Evolutionary conservation across 30 jellyfish, hydroid and myxozoan species (phyloP).

Genomic region (Turritopsis dohrnii): DNA sequence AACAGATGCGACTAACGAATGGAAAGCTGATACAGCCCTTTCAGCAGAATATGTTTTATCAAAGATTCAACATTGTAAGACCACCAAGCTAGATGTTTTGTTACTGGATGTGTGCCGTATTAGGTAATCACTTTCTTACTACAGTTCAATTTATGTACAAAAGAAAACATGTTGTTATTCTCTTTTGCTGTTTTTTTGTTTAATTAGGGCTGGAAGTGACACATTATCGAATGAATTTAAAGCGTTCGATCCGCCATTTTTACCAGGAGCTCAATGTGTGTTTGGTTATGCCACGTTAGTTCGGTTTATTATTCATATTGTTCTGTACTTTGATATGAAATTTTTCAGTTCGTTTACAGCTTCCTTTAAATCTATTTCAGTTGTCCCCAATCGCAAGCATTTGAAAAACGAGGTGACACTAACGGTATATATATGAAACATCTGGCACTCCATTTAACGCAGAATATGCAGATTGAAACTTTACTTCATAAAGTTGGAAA

Average conservation of each 20-base stretch:
- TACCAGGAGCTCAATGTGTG: slow-evolving; percentile 89
- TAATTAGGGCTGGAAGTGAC: slow-evolving; percentile 56
- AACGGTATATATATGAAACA: slow-evolving; percentile 91
- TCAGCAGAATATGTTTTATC: slow-evolving; percentile 84
- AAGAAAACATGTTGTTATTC: neutral
- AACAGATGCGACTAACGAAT: slow-evolving; percentile 57
- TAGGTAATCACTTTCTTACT: slow-evolving; percentile 49
- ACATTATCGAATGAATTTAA: slow-evolving; percentile 24
- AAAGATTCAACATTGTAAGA: slow-evolving; percentile 56
- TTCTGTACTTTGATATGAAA: neutral
- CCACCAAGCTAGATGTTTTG: slow-evolving; percentile 75
- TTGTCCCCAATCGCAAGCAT: slow-evolving; percentile 93
- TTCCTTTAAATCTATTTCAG: slow-evolving; percentile 20
- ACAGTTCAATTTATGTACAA: neutral
- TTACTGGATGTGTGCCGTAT: slow-evolving; percentile 89
- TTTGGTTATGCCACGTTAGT: slow-evolving; percentile 92
- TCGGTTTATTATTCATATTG: neutral
- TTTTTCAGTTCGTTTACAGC: neutral
- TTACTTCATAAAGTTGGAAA: slow-evolving; percentile 49
- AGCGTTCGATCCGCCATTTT: slow-evolving; percentile 57
- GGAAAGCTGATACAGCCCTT: slow-evolving; percentile 67
- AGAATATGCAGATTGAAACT: slow-evolving; percentile 49
- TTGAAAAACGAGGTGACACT: slow-evolving; percentile 62
- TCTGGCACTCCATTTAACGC: slow-evolving; percentile 48
- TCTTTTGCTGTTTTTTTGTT: neutral